Evolutionary conservation across 2,797 vertebrate genomes (phyloP).

Genomic region (Peromyscus aztecus): DNA sequence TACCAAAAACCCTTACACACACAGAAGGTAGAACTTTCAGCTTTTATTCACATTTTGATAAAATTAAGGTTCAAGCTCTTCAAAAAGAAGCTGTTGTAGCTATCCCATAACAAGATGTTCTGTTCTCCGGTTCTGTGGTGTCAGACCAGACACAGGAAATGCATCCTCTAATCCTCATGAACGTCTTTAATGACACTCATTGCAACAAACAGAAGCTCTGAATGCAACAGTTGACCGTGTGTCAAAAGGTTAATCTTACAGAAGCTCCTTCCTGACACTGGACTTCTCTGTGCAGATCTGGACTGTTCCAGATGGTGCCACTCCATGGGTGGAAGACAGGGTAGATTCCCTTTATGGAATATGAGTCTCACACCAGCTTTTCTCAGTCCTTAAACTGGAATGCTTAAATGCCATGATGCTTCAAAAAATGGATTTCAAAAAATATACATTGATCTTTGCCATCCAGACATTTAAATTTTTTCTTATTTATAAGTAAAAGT

Average conservation of each 20-base stretch:
- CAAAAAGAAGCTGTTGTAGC: neutral
- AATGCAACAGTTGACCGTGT: neutral
- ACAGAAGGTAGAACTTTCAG: neutral
- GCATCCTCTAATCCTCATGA: neutral
- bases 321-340: conserved; percentile 8
- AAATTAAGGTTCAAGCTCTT: conserved; percentile 10
- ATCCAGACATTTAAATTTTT: conserved; percentile 35
- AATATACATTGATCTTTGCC: conserved; percentile 29
- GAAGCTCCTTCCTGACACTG: conserved; percentile 5
- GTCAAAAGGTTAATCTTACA: neutral
- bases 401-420: conserved; percentile 77
- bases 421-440: conserved; percentile 66
- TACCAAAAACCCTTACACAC: neutral
- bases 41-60: neutral
- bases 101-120: neutral
- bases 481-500: conserved; percentile 37
- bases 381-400: conserved; percentile 72
- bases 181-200: conserved; percentile 1
- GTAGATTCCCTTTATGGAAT: conserved; percentile 41
- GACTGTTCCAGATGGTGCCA: conserved; percentile 65
- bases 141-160: neutral
- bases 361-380: conserved; percentile 69
- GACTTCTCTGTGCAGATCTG: neutral
- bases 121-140: neutral
- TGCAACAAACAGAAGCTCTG: neutral